Conservation (phyloP, 2,888 invertebrate species). For the Nematopogon swammerdamellus region DNA sequence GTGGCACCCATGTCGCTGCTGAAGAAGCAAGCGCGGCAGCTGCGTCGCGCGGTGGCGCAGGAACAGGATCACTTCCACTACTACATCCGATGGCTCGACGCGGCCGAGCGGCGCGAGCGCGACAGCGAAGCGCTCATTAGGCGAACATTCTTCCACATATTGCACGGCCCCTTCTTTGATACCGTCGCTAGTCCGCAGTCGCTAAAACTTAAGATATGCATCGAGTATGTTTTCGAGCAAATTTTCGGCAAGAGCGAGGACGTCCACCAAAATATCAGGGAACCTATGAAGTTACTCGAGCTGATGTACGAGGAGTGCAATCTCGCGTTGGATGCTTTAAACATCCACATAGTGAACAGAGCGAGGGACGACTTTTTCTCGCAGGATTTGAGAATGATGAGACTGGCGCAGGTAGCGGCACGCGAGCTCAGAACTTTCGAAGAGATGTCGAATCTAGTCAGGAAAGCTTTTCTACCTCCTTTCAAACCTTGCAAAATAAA, state of each 20-base stretch:
- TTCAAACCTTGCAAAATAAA: slow-evolving; percentile 27
- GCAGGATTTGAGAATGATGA: slow-evolving; percentile 43
- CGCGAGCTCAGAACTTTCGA: slow-evolving; percentile 37
- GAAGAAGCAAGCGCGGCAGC: slow-evolving; percentile 30
- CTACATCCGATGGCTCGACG: slow-evolving; percentile 34
- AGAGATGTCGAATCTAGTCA: slow-evolving; percentile 45
- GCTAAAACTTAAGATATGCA: slow-evolving; percentile 41
- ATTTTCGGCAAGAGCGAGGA: slow-evolving; percentile 46
- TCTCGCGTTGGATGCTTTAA: slow-evolving; percentile 35
- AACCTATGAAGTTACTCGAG: slow-evolving; percentile 47
- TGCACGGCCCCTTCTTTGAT: slow-evolving; percentile 37
- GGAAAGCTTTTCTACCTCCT: slow-evolving; percentile 41
- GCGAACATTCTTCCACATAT: slow-evolving; percentile 41
- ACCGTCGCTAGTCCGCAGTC: slow-evolving; percentile 38
- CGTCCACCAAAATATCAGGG: slow-evolving; percentile 37
- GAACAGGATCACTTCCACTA: slow-evolving; percentile 44
- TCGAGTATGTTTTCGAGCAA: slow-evolving; percentile 47
- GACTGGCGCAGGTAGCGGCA: slow-evolving; percentile 36
- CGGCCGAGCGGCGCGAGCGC: slow-evolving; percentile 31
- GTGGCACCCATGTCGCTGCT: slow-evolving; percentile 29
- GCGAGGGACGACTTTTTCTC: slow-evolving; percentile 39
- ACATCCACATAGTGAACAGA: slow-evolving; percentile 41
- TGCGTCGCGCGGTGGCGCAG: slow-evolving; percentile 29
- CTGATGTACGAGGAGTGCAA: slow-evolving; percentile 46
- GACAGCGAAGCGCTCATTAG: slow-evolving; percentile 34